Evolutionary conservation across 2,113 vertebrate species (phyloP).

Genomic region (Catharus bicknelli): DNA sequence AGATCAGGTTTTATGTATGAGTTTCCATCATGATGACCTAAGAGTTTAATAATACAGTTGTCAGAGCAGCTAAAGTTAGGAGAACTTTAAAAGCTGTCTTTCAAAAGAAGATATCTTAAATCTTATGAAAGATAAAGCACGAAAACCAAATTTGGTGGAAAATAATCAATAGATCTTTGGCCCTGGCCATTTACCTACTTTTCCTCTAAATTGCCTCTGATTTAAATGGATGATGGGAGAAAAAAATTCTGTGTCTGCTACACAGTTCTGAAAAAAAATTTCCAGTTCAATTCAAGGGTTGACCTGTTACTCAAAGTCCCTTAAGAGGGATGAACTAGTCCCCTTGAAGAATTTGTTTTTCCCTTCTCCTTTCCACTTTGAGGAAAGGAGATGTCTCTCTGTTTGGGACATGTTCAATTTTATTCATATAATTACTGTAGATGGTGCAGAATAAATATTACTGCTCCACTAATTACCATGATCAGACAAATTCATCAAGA

Average conservation of each 20-base stretch:
- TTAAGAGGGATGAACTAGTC: neutral
- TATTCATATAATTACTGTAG: neutral
- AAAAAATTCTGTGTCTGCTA: neutral
- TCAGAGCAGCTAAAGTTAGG: conserved; percentile 22
- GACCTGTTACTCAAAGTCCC: neutral
- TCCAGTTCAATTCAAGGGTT: neutral
- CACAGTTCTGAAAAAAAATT: neutral
- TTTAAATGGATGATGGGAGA: neutral
- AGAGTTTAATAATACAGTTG: conserved; percentile 54
- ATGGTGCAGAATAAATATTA: neutral
- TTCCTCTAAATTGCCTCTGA: neutral
- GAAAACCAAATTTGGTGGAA: neutral
- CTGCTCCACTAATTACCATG: neutral
- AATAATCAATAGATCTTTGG: neutral
- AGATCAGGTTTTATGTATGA: conserved; percentile 6
- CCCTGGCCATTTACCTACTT: neutral
- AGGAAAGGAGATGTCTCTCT: neutral
- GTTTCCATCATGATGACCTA: conserved; percentile 19
- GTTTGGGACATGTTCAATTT: neutral
- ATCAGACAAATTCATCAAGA: neutral
- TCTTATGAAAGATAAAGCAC: neutral
- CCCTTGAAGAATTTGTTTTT: neutral
- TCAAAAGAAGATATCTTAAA: neutral
- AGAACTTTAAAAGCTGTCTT: conserved; percentile 23
- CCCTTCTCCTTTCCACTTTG: neutral